Evolutionary conservation across 2,797 vertebrate genomes (phyloP).

Genomic region (Clarias laeviceps): DNA sequence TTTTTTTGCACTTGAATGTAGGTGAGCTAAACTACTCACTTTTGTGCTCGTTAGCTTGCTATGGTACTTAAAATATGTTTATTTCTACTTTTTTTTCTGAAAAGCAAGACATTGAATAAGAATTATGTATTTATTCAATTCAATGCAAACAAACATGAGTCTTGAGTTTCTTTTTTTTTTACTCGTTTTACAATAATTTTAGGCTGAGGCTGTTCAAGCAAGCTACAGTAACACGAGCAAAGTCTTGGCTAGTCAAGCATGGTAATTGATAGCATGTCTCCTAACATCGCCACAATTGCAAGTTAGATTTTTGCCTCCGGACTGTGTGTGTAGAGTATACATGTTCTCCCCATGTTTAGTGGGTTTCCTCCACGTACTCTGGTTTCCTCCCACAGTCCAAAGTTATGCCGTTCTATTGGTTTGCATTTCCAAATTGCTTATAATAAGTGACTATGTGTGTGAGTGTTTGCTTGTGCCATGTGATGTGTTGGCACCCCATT

Average conservation of each 20-base stretch:
- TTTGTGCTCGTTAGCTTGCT: not conserved
- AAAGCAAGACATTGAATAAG: too few relatives aligned
- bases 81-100: too few relatives aligned
- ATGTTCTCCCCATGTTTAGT: too few relatives aligned
- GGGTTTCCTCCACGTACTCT: too few relatives aligned
- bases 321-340: too few relatives aligned
- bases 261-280: not conserved
- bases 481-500: too few relatives aligned
- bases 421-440: too few relatives aligned
- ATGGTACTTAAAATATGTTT: not conserved
- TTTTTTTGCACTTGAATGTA: not conserved
- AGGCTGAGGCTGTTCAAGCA: not conserved
- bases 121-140: not conserved
- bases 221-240: not conserved
- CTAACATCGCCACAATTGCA: not conserved
- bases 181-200: not conserved
- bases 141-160: not conserved
- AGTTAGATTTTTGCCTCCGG: too few relatives aligned
- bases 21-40: not conserved
- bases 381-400: too few relatives aligned
- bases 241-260: not conserved
- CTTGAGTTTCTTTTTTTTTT: not conserved
- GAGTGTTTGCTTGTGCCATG: too few relatives aligned
- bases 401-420: too few relatives aligned
- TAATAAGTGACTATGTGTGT: too few relatives aligned